phyloP scores from a whole-genome alignment of 2,888 invertebrate genomes.

The Parnassius smintheus region DNA sequence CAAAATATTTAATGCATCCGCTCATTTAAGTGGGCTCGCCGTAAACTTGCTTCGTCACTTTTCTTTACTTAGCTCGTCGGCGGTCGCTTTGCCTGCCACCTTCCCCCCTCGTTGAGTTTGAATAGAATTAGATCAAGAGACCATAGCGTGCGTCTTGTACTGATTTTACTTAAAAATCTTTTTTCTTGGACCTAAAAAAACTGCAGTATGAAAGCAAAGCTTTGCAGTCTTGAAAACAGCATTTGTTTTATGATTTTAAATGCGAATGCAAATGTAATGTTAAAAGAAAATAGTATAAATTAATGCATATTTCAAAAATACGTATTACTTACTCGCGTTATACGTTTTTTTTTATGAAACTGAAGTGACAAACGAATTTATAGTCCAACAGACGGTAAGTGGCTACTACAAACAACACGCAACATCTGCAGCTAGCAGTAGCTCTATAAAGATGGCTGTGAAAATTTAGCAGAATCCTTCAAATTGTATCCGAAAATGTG shows the following conservation, averaged over 20 bases:
- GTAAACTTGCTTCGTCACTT: slow-evolving; percentile 11
- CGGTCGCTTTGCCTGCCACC: slow-evolving; percentile 13
- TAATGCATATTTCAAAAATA: too few species aligned
- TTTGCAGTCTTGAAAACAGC: background rate
- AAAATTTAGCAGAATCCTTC: too few species aligned
- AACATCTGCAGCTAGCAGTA: too few species aligned
- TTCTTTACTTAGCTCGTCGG: slow-evolving; percentile 2
- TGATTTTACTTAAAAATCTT: slow-evolving; percentile 1
- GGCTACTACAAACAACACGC: too few species aligned
- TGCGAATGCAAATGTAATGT: background rate
- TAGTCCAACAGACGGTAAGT: too few species aligned
- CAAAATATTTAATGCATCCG: too few species aligned
- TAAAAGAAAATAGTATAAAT: too few species aligned
- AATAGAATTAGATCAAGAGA: slow-evolving; percentile 20
- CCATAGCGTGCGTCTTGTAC: slow-evolving; percentile 1
- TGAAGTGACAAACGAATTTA: too few species aligned
- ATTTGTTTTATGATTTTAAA: background rate
- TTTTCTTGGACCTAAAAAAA: background rate
- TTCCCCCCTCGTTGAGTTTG: slow-evolving; percentile 9
- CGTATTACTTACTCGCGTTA: too few species aligned
- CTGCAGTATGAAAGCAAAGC: background rate
- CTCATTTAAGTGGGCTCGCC: slow-evolving; percentile 1
- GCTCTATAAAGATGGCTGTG: too few species aligned
- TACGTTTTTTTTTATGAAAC: too few species aligned
- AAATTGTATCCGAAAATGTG: too few species aligned